A percentile compares a stretch with the other conserved stretches of the same genome.
Conservation (phyloP, 2,797 vertebrate species). For the Lagorchestes hirsutus region DNA sequence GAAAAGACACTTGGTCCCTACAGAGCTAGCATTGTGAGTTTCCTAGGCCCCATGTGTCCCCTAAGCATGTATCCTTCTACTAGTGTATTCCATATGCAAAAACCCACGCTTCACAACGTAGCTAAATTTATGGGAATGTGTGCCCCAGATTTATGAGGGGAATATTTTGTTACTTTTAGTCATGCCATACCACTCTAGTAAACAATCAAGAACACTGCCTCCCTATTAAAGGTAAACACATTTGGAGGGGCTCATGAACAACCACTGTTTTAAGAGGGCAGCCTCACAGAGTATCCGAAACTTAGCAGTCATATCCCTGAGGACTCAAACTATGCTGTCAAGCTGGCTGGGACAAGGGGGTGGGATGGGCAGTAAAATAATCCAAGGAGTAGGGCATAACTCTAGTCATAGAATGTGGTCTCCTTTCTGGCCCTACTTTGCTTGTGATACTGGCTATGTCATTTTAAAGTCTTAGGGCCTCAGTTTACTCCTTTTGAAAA, state of each 20-base stretch:
- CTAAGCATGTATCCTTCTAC: background rate
- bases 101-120: background rate
- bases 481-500: background rate
- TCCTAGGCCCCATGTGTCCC: background rate
- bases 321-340: background rate
- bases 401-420: background rate
- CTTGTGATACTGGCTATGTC: background rate
- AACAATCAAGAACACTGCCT: background rate
- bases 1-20: background rate
- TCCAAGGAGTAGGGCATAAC: background rate
- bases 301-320: background rate
- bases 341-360: background rate
- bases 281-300: background rate
- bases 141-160: background rate
- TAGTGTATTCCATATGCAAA: background rate
- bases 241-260: background rate
- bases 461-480: background rate
- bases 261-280: background rate
- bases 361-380: background rate
- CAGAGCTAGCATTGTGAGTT: background rate
- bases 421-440: background rate
- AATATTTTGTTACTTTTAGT: background rate
- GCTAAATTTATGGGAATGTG: background rate
- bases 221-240: background rate
- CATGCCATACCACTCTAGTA: background rate